phyloP scores from a whole-genome alignment of 2,888 invertebrate genomes.

The Cephalotes varians region DNA sequence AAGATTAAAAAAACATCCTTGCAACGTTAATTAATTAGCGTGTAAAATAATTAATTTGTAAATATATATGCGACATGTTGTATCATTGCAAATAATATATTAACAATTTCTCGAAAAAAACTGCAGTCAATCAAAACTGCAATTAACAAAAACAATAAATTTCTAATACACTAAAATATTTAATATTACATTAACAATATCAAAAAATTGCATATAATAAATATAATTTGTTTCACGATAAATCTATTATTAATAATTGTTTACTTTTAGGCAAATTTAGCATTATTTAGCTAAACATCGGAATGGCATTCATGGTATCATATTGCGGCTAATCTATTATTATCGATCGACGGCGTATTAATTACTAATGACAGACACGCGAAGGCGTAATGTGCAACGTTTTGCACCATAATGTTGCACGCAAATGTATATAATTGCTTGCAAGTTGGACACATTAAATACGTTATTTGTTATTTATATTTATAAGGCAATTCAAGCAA shows the following conservation, averaged over 20 bases:
- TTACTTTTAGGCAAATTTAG: background rate
- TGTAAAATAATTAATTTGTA: background rate
- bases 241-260: background rate
- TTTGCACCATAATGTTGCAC: background rate
- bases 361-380: constrained; percentile 34
- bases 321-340: constrained; percentile 35
- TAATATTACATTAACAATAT: background rate
- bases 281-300: background rate
- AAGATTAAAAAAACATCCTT: background rate
- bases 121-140: background rate
- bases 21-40: constrained; percentile 18
- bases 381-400: constrained; percentile 14
- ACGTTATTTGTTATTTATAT: constrained; percentile 33
- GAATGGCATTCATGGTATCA: constrained; percentile 21
- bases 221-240: background rate
- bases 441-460: background rate
- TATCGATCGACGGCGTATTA: constrained; percentile 24
- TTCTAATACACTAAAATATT: background rate
- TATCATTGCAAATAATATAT: background rate
- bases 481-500: background rate
- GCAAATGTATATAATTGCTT: constrained; percentile 18
- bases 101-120: background rate
- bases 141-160: background rate
- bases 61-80: background rate
- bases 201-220: background rate